Evolutionary conservation across 1,140 invertebrate species (phyloP), one percentile per base, ranked within the genome.

Genomic region (Penaeus indicus): DNA sequence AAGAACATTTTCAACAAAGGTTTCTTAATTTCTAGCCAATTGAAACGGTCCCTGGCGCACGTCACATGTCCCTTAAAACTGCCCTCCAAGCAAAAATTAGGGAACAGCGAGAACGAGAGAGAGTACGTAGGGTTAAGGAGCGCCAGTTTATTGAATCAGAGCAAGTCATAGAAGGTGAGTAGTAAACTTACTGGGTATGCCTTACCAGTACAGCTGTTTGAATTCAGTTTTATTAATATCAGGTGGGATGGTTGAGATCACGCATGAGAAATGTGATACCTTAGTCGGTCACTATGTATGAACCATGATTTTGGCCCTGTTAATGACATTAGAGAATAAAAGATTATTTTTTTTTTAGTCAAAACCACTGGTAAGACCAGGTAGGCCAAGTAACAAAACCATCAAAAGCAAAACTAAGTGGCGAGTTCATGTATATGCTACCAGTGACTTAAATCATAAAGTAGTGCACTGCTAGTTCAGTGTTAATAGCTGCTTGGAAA

Each of bases 91-190:
- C 84, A 54, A 80, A 64, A n/a, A 85, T 89, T 5, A 80, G 77
- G 60, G 89, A 90, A 67, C 78, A 90, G 69, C 78, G 89, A 22
- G 89, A 86, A 25, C 69, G n/a, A 22, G 77, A 64, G 10, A 54
- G 84, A 27, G 25, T 64, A 3, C 82, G 67, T 69, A 86, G 80
- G 47, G 78, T 82, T 2, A 81, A 86, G 21, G 89, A 90, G 60
- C 86, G 83, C 13, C 84, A 90, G 61, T 90, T 90, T 54, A 38
- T 90, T 22, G 89, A 90, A 47, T 77, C 84, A 22, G 89, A 90
- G 25, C 63, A 90, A 38, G 80, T 90, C 25, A 80, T 86, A 8
- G 42, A 89, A 82, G 84, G 88, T 89, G 38, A 84, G 54, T 32
- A 11, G n/a, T 25, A 19, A 18, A 25, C 18, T 1, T 21, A 0